These are phyloP conservation scores for Apamea monoglypha DNA, from an alignment of 2,888 invertebrate genomes.

Conservation along the genomic window DNA sequence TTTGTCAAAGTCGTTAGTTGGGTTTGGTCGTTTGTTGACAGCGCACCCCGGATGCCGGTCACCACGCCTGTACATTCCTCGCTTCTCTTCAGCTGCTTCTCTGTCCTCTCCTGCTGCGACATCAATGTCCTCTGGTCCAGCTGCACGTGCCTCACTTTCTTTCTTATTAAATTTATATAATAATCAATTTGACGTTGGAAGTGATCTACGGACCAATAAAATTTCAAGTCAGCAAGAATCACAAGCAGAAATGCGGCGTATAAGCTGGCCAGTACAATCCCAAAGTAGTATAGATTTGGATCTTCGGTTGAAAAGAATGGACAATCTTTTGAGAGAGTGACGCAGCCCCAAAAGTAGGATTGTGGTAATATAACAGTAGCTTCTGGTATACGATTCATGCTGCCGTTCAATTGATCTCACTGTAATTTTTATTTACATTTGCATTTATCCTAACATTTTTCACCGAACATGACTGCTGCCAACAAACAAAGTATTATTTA, in stretches of 20 bases:
- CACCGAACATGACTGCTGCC: constrained; percentile 31
- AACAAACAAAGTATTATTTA: constrained; percentile 12
- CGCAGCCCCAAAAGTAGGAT: constrained; percentile 83
- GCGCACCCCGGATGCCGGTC: constrained; percentile 71
- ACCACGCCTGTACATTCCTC: constrained; percentile 75
- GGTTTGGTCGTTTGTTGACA: constrained; percentile 60
- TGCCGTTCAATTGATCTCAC: constrained; percentile 53
- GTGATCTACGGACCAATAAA: constrained; percentile 80
- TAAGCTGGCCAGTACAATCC: constrained; percentile 73
- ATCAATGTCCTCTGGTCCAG: constrained; percentile 77
- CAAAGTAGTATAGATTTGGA: constrained; percentile 80
- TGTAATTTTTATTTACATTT: constrained; percentile 40
- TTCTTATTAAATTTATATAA: constrained; percentile 77
- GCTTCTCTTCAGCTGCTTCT: constrained; percentile 77
- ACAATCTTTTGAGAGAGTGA: constrained; percentile 80
- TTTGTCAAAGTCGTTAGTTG: constrained; percentile 61
- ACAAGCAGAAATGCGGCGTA: constrained; percentile 77
- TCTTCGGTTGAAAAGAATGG: constrained; percentile 77
- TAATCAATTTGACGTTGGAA: constrained; percentile 78
- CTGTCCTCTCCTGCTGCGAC: constrained; percentile 77
- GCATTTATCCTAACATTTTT: constrained; percentile 27
- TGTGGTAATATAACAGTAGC: constrained; percentile 53
- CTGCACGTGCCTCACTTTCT: constrained; percentile 79
- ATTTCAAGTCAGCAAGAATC: constrained; percentile 78
- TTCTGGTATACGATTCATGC: constrained; percentile 68